Base-by-base conservation (phyloP, 1,140 invertebrate genomes). In the Drosophila obscura region DNA sequence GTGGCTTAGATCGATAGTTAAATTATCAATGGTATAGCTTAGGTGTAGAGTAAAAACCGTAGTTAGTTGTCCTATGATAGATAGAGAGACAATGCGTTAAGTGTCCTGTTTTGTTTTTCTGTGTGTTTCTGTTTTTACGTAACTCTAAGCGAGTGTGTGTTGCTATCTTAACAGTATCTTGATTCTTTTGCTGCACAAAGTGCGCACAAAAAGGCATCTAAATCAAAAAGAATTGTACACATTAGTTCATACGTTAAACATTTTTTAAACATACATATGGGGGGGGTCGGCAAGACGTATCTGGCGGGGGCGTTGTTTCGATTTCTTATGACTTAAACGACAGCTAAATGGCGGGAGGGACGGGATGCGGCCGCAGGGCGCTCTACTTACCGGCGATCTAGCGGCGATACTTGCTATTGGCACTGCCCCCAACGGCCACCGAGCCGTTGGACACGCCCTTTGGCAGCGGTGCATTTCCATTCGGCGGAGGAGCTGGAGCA, bases 181-280 rank as follows among this genome's bases (percentile, higher is more conserved):
- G 77, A 48, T 50, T 79, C 56, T 67, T 76, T 64, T 79, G 50
- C 31, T 92, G 92, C 77, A 59, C 35, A 39, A 39, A 39, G 35
- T 71, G 65, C 68, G 61, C 73, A 72, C 73, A 73, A 66, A 73
- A 72, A 92, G 59, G 93, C 92, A 66, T 92, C 92, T 67, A 93
- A 91, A 88, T 88, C 68, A 88, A 72, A 88, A 74, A 93, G 91
- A 79, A 87, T 72, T 56, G 51, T 79, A 67, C 31, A 67, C 46
- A 84, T 88, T 89, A 89, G 80, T 88, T 69, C 26, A 72, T 79
- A 75, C 31, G 60, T 72, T 44, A 45, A 35, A 4, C n/a, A 13
- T n/a, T 19, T 28, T 64, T 31, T 11, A 80, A 56, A 80, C 75
- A 75, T 77, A 84, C 52, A n/a, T 51, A 50, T 35, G 41, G 39